A percentile compares a stretch with the other conserved stretches of the same genome.
Conservation (phyloP, 2,888 invertebrate genomes). For the Torymus aiolomorphi region DNA sequence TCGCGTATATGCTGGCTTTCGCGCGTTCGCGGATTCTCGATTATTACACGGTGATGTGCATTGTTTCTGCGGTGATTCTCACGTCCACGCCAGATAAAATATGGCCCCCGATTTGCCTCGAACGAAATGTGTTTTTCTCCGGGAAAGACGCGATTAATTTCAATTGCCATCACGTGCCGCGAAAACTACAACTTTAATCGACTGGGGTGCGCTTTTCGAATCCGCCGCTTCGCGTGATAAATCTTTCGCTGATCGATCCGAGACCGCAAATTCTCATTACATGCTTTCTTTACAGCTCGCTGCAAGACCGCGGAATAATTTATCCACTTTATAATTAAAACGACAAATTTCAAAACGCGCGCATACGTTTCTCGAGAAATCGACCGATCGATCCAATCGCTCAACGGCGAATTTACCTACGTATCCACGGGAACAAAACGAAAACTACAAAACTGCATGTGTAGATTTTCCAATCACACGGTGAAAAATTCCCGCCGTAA, state of each 20-base stretch:
- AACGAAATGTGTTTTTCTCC: conserved; percentile 1
- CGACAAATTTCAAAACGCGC: conserved; percentile 12
- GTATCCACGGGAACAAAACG: no score
- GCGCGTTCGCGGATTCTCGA: conserved; percentile 16
- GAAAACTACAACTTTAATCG: no score
- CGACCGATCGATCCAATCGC: no score
- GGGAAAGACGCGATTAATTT: conserved; percentile 20
- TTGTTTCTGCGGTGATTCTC: conserved; percentile 14
- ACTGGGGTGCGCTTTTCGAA: no score
- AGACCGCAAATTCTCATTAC: background rate
- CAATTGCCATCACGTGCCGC: conserved; percentile 8
- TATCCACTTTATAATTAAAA: conserved; percentile 6
- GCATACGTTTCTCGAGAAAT: no score
- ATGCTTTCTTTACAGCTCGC: background rate
- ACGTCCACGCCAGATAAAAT: conserved; percentile 3
- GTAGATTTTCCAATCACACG: background rate
- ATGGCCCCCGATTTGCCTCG: conserved; percentile 4
- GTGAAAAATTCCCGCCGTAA: conserved; percentile 5
- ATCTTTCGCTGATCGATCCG: no score
- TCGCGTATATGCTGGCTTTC: background rate
- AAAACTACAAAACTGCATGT: conserved; percentile 1
- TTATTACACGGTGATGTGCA: background rate
- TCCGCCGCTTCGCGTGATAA: no score
- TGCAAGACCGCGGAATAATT: background rate
- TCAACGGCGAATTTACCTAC: no score